These are phyloP conservation scores for Coryphaenoides rupestris DNA, from an alignment of 2,113 vertebrate species.

Conservation along the genomic window DNA sequence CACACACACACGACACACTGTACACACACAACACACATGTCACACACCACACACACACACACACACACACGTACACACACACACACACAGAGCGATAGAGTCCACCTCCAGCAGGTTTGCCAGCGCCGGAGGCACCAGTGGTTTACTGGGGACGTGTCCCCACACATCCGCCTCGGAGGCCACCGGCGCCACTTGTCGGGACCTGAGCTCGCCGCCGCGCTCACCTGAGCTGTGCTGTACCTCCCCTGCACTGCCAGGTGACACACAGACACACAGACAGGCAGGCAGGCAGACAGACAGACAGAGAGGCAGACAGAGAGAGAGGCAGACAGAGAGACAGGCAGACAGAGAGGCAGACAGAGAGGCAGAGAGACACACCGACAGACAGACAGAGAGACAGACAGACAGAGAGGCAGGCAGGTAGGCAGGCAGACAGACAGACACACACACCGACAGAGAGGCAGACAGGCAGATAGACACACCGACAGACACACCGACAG, in stretches of 20 bases:
- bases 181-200: conserved; percentile 36
- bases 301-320: no score
- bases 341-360: no score
- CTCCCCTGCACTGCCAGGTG: conserved; percentile 27
- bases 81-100: no score
- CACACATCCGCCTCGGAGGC: conserved; percentile 41
- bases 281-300: no score
- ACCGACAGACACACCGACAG: no score
- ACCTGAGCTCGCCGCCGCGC: conserved; percentile 20
- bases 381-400: no score
- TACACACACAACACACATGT: not conserved
- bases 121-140: conserved; percentile 24
- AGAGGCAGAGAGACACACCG: no score
- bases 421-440: no score
- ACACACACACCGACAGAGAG: no score
- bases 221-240: not conserved
- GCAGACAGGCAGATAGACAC: no score
- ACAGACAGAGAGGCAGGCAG: no score
- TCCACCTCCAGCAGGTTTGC: conserved; percentile 19
- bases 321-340: no score
- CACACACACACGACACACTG: not conserved
- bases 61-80: conserved; percentile 10
- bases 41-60: not conserved
- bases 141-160: conserved; percentile 54
- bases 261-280: not conserved